These are phyloP conservation scores for Spinus pinus DNA, from an alignment of 2,797 vertebrate species.

Conservation along the genomic window DNA sequence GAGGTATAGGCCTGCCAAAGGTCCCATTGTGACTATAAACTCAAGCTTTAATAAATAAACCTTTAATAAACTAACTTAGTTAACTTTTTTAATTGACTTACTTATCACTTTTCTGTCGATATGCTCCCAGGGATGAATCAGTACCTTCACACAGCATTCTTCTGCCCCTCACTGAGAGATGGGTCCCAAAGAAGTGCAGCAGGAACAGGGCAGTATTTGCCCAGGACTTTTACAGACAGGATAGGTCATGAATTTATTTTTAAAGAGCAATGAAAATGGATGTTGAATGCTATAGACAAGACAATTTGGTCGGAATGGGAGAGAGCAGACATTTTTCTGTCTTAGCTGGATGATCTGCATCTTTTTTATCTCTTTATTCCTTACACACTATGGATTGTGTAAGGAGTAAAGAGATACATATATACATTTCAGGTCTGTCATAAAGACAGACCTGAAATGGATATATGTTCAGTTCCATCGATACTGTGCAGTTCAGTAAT, in stretches of 20 bases:
- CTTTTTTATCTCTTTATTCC: not conserved
- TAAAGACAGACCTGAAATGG: not conserved
- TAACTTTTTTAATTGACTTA: conserved; percentile 10
- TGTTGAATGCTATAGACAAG: not conserved
- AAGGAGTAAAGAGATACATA: too few relatives aligned
- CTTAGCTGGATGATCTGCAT: not conserved
- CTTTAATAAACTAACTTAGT: not conserved
- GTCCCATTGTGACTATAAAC: not conserved
- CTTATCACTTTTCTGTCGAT: not conserved
- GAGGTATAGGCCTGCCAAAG: not conserved
- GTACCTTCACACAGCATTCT: not conserved
- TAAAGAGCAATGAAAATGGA: not conserved
- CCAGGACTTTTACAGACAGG: not conserved
- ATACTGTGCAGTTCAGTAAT: not conserved
- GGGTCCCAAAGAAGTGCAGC: not conserved
- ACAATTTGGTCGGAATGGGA: not conserved
- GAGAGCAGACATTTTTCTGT: not conserved
- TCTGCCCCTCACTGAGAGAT: not conserved
- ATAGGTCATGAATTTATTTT: not conserved
- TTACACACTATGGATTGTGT: not conserved
- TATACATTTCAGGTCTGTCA: not conserved
- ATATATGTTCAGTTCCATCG: not conserved
- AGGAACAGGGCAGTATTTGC: not conserved
- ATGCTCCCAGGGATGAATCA: not conserved
- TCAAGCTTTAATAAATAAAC: not conserved